Conservation (phyloP, 2,888 invertebrate species). For the Sphaeridia pumilis region DNA sequence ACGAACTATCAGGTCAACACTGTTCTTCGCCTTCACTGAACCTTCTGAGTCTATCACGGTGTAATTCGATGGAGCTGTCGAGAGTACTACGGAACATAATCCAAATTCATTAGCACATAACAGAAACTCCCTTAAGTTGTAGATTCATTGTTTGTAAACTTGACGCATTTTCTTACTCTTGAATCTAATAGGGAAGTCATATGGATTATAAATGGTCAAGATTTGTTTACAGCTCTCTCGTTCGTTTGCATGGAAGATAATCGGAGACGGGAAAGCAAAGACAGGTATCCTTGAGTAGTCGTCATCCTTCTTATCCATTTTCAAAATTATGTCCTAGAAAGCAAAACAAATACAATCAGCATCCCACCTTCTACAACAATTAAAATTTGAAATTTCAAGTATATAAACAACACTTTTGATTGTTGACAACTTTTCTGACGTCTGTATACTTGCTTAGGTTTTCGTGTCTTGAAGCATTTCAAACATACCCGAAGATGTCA, state of each 20-base stretch:
- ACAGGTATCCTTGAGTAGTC: conserved; percentile 25
- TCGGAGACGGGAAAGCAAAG: conserved; percentile 28
- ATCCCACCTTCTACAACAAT: too few relatives aligned
- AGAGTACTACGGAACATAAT: conserved; percentile 21
- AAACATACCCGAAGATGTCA: too few relatives aligned
- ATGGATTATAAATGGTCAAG: conserved; percentile 35
- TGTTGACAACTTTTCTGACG: too few relatives aligned
- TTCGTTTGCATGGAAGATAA: conserved; percentile 30
- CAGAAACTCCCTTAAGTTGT: too few relatives aligned
- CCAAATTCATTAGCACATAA: too few relatives aligned
- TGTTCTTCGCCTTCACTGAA: conserved; percentile 28
- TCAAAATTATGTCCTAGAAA: too few relatives aligned
- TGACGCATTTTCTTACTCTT: conserved; percentile 21
- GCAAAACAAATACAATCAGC: too few relatives aligned
- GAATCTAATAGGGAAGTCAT: conserved; percentile 33
- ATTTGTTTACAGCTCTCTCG: conserved; percentile 31
- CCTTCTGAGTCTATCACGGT: conserved; percentile 32
- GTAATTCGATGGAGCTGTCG: conserved; percentile 27
- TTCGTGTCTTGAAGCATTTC: too few relatives aligned
- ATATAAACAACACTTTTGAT: too few relatives aligned
- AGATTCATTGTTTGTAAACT: background rate
- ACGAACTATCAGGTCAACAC: conserved; percentile 32
- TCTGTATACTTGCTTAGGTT: too few relatives aligned
- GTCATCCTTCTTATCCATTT: conserved; percentile 2
- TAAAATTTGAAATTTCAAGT: too few relatives aligned